Percentiles rank a stretch among this genome's conserved stretches.
phyloP scores from a whole-genome alignment of 2,888 invertebrate species.

The Brachynemurus nebulosus region DNA sequence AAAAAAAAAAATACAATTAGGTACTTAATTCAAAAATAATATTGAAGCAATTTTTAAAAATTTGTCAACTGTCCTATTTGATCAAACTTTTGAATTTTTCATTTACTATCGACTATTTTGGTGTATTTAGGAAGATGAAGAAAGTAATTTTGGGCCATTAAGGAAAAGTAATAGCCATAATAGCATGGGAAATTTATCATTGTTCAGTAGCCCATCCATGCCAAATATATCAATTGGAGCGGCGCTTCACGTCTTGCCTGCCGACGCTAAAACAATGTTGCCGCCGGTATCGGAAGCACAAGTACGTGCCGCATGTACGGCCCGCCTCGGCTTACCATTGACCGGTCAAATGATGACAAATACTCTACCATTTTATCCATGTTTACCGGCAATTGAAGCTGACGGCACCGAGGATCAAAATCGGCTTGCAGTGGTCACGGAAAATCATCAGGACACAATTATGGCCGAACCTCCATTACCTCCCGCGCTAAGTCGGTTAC shows the following conservation, averaged over 20 bases:
- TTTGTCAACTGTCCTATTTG: too few species aligned
- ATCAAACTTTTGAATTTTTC: too few species aligned
- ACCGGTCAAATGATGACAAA: constrained; percentile 54
- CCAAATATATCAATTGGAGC: constrained; percentile 84
- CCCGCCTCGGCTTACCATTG: constrained; percentile 47
- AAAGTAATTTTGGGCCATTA: constrained; percentile 13
- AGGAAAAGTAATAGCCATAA: constrained; percentile 59
- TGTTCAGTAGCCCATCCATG: constrained; percentile 92
- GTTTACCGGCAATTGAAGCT: constrained; percentile 42
- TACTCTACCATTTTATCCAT: constrained; percentile 56
- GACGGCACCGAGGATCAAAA: constrained; percentile 34
- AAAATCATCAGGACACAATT: constrained; percentile 3
- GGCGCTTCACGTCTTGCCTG: constrained; percentile 9
- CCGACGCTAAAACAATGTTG: constrained; percentile 9
- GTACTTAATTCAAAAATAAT: too few species aligned
- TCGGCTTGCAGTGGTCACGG: constrained; percentile 25
- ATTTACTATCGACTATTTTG: neutral
- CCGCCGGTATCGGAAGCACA: constrained; percentile 59
- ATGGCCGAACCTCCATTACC: constrained; percentile 25
- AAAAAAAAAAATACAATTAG: too few species aligned
- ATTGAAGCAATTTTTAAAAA: too few species aligned
- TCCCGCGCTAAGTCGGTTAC: constrained; percentile 42
- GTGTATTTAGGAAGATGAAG: constrained; percentile 15
- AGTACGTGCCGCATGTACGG: constrained; percentile 54
- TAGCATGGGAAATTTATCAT: constrained; percentile 29